These are phyloP conservation scores for Cassiopea xamachana DNA, from an alignment of 30 jellyfish, hydroid and myxozoan genomes.

Conservation along the genomic window DNA sequence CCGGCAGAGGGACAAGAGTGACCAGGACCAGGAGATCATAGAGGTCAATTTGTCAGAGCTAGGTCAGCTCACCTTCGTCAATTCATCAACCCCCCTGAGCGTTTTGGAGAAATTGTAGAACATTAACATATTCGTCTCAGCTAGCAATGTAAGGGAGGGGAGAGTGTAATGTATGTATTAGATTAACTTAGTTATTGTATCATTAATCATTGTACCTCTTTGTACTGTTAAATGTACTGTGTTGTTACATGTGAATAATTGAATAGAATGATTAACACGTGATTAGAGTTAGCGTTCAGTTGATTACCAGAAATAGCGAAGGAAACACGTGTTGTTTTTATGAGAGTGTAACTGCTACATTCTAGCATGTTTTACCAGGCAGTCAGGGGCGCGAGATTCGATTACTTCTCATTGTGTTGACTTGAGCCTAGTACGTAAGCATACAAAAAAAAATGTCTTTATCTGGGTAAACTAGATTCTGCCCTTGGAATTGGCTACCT, in stretches of 20 bases:
- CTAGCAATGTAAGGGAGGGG: background rate
- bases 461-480: too few relatives aligned
- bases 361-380: too few relatives aligned
- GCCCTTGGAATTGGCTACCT: too few relatives aligned
- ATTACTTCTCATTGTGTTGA: too few relatives aligned
- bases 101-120: slow-evolving; percentile 27
- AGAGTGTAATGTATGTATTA: background rate
- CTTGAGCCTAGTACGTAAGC: too few relatives aligned
- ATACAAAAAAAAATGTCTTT: too few relatives aligned
- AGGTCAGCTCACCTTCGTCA: slow-evolving; percentile 31
- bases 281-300: background rate
- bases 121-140: background rate
- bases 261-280: background rate
- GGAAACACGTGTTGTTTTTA: background rate
- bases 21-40: background rate
- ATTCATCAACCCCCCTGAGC: slow-evolving; percentile 27
- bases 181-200: background rate
- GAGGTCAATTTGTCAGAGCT: background rate
- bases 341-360: background rate
- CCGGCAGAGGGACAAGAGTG: background rate
- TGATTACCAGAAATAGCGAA: background rate
- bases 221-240: background rate
- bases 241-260: background rate
- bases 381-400: too few relatives aligned
- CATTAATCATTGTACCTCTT: background rate